Evolutionary conservation across 2,113 vertebrate species (phyloP), one percentile per base, ranked within the genome.

Genomic region (Cephalopterus ornatus): DNA sequence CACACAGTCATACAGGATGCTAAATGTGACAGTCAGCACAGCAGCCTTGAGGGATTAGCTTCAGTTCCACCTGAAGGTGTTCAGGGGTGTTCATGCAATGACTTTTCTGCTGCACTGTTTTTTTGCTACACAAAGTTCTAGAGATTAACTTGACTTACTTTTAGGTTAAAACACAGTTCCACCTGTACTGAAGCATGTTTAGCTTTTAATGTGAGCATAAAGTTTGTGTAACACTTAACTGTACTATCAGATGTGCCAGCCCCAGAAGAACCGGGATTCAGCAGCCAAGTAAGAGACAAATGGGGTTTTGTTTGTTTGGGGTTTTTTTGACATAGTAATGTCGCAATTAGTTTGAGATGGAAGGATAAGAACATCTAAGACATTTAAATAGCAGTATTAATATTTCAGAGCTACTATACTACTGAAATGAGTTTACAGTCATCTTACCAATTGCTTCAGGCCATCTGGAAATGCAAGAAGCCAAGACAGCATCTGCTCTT

Each of bases 331-430:
- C 94, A 95, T 87, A 96, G 95, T 95, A 94, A 96, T 96, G 96
- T 95, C 94, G 7, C 96, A 97, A 95, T 96, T 97, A 96, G 93
- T 74, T 96, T 94, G 75, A 96, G 96, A 97, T 96, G 78, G 90
- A 46, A 94, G 65, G 96, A 96, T 97, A 96, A 96, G 90, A 95
- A 97, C 93, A 90, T 96, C 94, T 96, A 89, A 97, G 94, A 50
- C 89, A 95, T 93, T 95, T 92, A 96, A 95, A 97, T 81, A 79
- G 84, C 58, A 87, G 58, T 75, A 83, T 97, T 96, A 96, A 92
- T 95, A 95, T 94, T 96, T 93, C 90, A 96, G 82, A 96, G 62
- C 86, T 92, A 91, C 93, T 92, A 16, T n/a, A 91, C 83, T 72
- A 62, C 90, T 89, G 73, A 95, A 93, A 65, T 81, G 73, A 73